Evolutionary conservation across 2,888 invertebrate species (phyloP).

Genomic region (Drosophila infuscata): DNA sequence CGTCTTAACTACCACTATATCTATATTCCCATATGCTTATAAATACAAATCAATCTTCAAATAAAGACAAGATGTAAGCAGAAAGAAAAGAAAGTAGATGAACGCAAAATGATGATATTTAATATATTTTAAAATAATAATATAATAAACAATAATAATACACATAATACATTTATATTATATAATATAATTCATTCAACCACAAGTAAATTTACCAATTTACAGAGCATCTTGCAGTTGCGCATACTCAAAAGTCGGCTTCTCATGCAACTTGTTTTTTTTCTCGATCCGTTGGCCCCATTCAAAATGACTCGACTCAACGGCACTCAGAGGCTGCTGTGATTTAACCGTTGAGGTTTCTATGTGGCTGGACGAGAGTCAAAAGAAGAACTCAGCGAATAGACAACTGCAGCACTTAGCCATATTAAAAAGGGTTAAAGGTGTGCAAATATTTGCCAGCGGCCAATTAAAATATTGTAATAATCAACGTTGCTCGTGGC

Average conservation of each 20-base stretch:
- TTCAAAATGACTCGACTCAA: slow-evolving; percentile 31
- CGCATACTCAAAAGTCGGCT: too few relatives aligned
- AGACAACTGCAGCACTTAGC: slow-evolving; percentile 64
- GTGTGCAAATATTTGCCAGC: slow-evolving; percentile 77
- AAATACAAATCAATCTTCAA: neutral
- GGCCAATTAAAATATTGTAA: slow-evolving; percentile 80
- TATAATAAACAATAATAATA: neutral
- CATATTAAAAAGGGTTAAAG: slow-evolving; percentile 82
- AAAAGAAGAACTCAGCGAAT: slow-evolving; percentile 35
- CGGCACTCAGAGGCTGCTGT: slow-evolving; percentile 17
- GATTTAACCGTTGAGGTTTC: slow-evolving; percentile 39
- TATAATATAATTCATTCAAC: neutral
- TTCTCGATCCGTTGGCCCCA: slow-evolving; percentile 19
- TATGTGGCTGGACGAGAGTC: slow-evolving; percentile 40
- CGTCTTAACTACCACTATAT: neutral
- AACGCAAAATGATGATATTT: neutral
- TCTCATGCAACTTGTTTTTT: slow-evolving; percentile 1
- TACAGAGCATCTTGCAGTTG: slow-evolving; percentile 8
- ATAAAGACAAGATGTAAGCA: neutral
- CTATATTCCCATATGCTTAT: neutral
- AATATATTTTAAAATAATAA: neutral
- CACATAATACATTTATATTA: neutral
- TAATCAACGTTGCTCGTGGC: slow-evolving; percentile 53
- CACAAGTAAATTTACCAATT: neutral
- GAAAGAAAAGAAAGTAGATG: neutral